Base-by-base conservation (phyloP, 1,140 invertebrate genomes). In the Octopus bimaculoides region DNA sequence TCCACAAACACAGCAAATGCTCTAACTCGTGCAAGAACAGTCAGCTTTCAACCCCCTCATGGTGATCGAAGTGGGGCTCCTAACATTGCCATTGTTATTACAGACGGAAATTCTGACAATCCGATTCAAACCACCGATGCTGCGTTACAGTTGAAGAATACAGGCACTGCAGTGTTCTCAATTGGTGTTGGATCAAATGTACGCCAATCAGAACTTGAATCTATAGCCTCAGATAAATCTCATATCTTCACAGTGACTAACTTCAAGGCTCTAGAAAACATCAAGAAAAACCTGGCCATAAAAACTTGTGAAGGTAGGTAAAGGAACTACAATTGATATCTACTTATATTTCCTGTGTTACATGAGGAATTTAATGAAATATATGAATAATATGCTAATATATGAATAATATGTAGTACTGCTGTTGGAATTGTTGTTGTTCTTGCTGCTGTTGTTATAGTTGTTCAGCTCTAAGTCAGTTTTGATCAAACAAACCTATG, bases 61-160 rank as follows among this genome's bases (percentile, higher is more conserved):
- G 85, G 85, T 4, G 82, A 81, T 52, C 76, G 86, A 52, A 69
- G 73, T 12, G 75, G 78, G 54, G 82, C 75, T 73, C 79, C 82
- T 4, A 83, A 85, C 54, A 82, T 86, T 52, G 73, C 83, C 10
- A 80, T 87, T 61, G 83, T 87, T 10, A 61, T 87, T 52, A 87
- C 86, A 3, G 86, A 87, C 77, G 86, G 86, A 6, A 79, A 83
- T 66, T 86, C 85, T 41, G 78, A 61, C 20, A 75, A 79, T 52
- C 81, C 82, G 10, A 71, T 71, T 5, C 80, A 78, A 9, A 85
- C 84, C 5, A 55, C 26, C 12, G 54, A 79, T 54, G 61, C 77
- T 7, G 83, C 82, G 1, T 56, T 79, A 26, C 56, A 78, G 10
- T 41, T 81, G 17, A 79, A 81, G 54, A 61, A 78, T 41, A n/a